These are phyloP conservation scores for Acropora tenuis DNA, from an alignment of 64 coral and sea anemone species.

Conservation along the genomic window DNA sequence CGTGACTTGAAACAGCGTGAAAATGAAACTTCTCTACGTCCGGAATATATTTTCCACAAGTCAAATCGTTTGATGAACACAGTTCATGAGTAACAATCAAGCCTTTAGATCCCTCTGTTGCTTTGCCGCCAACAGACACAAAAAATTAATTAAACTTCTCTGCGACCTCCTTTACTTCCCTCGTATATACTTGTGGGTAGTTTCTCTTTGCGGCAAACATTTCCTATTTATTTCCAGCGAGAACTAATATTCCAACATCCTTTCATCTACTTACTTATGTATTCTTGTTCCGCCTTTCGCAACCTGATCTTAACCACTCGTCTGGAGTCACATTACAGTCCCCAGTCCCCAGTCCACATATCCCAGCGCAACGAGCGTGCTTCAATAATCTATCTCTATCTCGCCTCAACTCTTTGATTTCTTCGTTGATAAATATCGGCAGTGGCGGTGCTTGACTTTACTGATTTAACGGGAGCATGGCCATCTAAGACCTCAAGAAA, in stretches of 20 bases:
- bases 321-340: slow-evolving; percentile 44
- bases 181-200: not conserved
- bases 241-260: slow-evolving; percentile 18
- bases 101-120: slow-evolving; percentile 54
- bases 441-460: slow-evolving; percentile 11
- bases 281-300: slow-evolving; percentile 45
- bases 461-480: slow-evolving; percentile 31
- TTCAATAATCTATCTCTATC: slow-evolving; percentile 1
- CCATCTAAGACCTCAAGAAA: slow-evolving; percentile 53
- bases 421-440: slow-evolving; percentile 12
- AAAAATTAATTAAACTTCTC: slow-evolving; percentile 47
- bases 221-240: not conserved
- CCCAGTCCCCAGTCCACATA: slow-evolving; percentile 50
- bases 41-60: slow-evolving; percentile 25
- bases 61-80: slow-evolving; percentile 24
- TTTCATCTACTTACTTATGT: slow-evolving; percentile 53
- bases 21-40: slow-evolving; percentile 52
- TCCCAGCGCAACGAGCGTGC: slow-evolving; percentile 38
- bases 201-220: not conserved
- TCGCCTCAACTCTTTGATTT: slow-evolving; percentile 46
- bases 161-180: not conserved
- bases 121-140: slow-evolving; percentile 52
- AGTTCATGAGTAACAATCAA: slow-evolving; percentile 57
- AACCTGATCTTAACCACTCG: not conserved
- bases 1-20: slow-evolving; percentile 45